Conservation (phyloP, 35 echinoderm and acorn worm genomes). For the Acanthaster planci region DNA sequence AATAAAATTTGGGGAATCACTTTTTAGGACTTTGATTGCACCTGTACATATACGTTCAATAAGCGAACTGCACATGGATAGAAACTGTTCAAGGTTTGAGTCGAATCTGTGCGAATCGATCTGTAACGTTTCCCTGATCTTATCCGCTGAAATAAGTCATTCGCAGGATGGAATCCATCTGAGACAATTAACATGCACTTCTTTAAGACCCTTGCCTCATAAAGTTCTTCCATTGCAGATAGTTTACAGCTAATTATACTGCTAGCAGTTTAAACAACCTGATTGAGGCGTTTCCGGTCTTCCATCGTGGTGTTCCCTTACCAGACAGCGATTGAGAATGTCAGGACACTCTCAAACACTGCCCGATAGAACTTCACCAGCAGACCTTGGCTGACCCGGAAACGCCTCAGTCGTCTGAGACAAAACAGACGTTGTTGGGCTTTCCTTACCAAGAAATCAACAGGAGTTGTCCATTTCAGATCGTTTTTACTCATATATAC, state of each 20-base stretch:
- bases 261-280: neutral
- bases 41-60: no score
- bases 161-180: neutral
- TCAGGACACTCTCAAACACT: slow-evolving; percentile 32
- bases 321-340: slow-evolving; percentile 46
- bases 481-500: no score
- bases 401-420: slow-evolving; percentile 20
- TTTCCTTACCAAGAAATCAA: no score
- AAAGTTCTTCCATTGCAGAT: neutral
- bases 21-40: no score
- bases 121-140: no score
- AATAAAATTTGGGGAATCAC: no score
- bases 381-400: slow-evolving; percentile 37
- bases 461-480: no score
- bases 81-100: no score
- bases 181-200: neutral
- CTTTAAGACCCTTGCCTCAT: no score
- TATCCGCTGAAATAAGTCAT: no score
- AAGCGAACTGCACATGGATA: no score
- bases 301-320: slow-evolving; percentile 19
- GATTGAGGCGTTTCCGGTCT: neutral
- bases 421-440: slow-evolving; percentile 24
- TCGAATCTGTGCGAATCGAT: no score
- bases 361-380: slow-evolving; percentile 37
- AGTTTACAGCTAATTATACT: neutral